Evolutionary conservation across 2,888 invertebrate species (phyloP).

Genomic region (Drosophila helvetica): DNA sequence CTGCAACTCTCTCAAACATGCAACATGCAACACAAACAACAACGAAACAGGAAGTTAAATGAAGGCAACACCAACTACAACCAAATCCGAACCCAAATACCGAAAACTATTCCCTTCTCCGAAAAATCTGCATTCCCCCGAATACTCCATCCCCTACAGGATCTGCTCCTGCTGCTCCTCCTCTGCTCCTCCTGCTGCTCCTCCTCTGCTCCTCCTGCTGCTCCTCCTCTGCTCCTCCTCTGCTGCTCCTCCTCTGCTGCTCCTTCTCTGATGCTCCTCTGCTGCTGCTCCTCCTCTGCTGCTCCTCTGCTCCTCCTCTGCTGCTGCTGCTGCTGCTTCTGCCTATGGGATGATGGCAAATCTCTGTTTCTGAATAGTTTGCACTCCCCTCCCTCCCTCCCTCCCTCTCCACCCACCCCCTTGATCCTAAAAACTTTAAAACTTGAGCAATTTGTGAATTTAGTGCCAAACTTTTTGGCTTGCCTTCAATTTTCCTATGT

Average conservation of each 20-base stretch:
- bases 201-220: background rate
- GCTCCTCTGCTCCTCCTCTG: background rate
- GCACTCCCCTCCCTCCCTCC: constrained; percentile 14
- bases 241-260: too few relatives aligned
- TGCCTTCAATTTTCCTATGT: constrained; percentile 55
- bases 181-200: constrained; percentile 1
- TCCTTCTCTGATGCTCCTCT: background rate
- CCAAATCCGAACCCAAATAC: constrained; percentile 10
- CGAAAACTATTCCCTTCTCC: constrained; percentile 47
- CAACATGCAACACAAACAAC: constrained; percentile 49
- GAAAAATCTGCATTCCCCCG: constrained; percentile 57
- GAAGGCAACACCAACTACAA: constrained; percentile 63
- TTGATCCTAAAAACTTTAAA: constrained; percentile 65
- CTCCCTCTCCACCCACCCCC: too few relatives aligned
- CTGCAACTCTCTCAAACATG: constrained; percentile 47
- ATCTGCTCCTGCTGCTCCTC: background rate
- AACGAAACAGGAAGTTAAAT: constrained; percentile 69
- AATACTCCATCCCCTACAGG: background rate
- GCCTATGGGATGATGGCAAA: constrained; percentile 44
- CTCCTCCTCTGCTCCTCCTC: too few relatives aligned
- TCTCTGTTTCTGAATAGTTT: constrained; percentile 77
- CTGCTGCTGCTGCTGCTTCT: too few relatives aligned
- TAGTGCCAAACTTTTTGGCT: constrained; percentile 74
- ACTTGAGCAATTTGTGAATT: constrained; percentile 78
- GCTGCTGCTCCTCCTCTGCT: background rate